phyloP scores from a whole-genome alignment of 2,888 invertebrate species.

The Hermaeophaga mercurialis region DNA sequence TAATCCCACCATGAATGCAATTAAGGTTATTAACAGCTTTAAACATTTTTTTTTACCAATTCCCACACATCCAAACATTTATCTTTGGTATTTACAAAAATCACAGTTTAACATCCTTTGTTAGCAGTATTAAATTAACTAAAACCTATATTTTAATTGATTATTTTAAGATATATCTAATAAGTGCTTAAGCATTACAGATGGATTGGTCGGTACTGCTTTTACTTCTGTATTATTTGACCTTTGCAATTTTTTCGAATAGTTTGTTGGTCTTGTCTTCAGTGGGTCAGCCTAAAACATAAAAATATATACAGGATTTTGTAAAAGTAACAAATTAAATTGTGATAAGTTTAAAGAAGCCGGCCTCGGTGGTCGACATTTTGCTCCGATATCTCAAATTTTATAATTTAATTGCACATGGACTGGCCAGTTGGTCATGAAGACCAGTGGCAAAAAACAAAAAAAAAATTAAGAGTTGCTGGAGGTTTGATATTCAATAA shows the following conservation, averaged over 20 bases:
- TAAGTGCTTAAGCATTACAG: neutral
- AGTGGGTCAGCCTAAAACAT: neutral
- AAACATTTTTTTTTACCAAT: too few species aligned
- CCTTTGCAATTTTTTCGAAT: neutral
- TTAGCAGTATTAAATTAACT: too few species aligned
- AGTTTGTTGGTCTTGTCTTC: neutral
- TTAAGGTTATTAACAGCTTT: too few species aligned
- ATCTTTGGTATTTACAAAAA: too few species aligned
- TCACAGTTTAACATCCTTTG: too few species aligned
- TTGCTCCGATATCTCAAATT: neutral
- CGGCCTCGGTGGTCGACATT: neutral
- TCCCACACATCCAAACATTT: too few species aligned
- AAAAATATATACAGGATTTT: too few species aligned
- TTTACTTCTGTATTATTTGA: neutral
- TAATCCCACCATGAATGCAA: too few species aligned
- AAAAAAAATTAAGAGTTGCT: neutral
- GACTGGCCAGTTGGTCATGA: too few species aligned
- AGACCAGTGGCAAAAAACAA: neutral
- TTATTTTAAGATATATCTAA: conserved; percentile 7
- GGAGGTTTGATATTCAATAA: neutral
- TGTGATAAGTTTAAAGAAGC: neutral
- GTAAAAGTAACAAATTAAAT: too few species aligned
- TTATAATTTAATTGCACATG: too few species aligned
- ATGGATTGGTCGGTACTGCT: neutral
- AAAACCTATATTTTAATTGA: too few species aligned